These are phyloP conservation scores for Halichoeres trimaculatus DNA, from an alignment of 2,113 vertebrate genomes.

Conservation along the genomic window DNA sequence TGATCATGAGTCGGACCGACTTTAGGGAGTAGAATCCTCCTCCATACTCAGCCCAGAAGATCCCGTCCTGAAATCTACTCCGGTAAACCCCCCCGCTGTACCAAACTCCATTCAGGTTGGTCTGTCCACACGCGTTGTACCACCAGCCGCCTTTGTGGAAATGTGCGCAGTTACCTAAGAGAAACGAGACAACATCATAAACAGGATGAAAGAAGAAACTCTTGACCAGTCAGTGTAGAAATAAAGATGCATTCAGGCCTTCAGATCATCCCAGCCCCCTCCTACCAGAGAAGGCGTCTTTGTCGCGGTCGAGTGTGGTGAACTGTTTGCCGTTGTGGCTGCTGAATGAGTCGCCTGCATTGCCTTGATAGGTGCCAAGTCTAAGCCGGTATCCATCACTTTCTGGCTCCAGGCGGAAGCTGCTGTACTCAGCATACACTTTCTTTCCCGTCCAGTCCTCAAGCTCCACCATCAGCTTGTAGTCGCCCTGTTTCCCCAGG, in stretches of 20 bases:
- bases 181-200: neutral
- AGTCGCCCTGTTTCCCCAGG: constrained; percentile 94
- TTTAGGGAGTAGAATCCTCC: constrained; percentile 97
- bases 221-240: neutral
- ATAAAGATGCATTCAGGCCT: neutral
- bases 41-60: constrained; percentile 98
- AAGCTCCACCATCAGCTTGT: constrained; percentile 93
- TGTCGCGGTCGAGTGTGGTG: constrained; percentile 96
- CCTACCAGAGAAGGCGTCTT: constrained; percentile 93
- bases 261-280: too few relatives aligned
- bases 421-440: constrained; percentile 97
- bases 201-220: neutral
- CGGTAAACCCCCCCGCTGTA: constrained; percentile 96
- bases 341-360: constrained; percentile 94
- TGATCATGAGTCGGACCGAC: constrained; percentile 94
- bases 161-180: constrained; percentile 95
- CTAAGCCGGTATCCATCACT: constrained; percentile 92
- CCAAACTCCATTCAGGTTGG: constrained; percentile 98
- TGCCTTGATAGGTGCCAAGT: constrained; percentile 95
- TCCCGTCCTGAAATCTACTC: constrained; percentile 97
- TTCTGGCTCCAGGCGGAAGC: constrained; percentile 93
- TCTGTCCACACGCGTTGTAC: constrained; percentile 98
- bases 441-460: constrained; percentile 99
- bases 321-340: constrained; percentile 98
- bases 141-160: constrained; percentile 99